phyloP scores from a whole-genome alignment of 2,888 invertebrate species.

The Peribatodes rhomboidaria region DNA sequence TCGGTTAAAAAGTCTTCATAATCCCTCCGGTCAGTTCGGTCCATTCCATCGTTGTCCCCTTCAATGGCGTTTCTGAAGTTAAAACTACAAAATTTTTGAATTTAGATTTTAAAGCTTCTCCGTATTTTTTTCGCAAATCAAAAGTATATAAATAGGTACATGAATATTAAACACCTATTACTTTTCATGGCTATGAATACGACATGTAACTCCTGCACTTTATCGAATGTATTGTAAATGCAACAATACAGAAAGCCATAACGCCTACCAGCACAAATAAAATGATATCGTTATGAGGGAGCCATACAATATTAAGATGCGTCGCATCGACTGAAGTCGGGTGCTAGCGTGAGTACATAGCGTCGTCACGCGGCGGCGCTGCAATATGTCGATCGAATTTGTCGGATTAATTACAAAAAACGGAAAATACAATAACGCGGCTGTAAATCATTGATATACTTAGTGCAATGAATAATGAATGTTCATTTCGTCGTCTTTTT shows the following conservation, averaged over 20 bases:
- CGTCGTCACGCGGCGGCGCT: neutral
- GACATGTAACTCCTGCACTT: too few relatives aligned
- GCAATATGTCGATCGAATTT: conserved; percentile 59
- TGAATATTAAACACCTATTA: too few relatives aligned
- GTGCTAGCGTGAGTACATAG: neutral
- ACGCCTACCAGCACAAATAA: neutral
- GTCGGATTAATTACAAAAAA: conserved; percentile 68
- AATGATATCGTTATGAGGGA: neutral
- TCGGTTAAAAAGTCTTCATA: too few relatives aligned
- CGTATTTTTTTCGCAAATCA: too few relatives aligned
- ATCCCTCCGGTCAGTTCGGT: too few relatives aligned
- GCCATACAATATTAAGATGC: conserved; percentile 8
- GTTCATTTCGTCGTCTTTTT: conserved; percentile 65
- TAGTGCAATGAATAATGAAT: conserved; percentile 73
- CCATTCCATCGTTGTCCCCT: too few relatives aligned
- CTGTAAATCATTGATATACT: conserved; percentile 73
- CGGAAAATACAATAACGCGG: conserved; percentile 72
- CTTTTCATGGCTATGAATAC: too few relatives aligned
- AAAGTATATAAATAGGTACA: too few relatives aligned
- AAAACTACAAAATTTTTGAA: too few relatives aligned
- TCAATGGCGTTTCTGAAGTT: too few relatives aligned
- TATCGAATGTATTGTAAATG: neutral
- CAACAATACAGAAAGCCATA: neutral
- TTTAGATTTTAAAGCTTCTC: too few relatives aligned
- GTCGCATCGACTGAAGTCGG: neutral